Evolutionary conservation across 2,888 invertebrate genomes (phyloP), one percentile per base, ranked within the genome.

Genomic region (Ernsta delagoae): DNA sequence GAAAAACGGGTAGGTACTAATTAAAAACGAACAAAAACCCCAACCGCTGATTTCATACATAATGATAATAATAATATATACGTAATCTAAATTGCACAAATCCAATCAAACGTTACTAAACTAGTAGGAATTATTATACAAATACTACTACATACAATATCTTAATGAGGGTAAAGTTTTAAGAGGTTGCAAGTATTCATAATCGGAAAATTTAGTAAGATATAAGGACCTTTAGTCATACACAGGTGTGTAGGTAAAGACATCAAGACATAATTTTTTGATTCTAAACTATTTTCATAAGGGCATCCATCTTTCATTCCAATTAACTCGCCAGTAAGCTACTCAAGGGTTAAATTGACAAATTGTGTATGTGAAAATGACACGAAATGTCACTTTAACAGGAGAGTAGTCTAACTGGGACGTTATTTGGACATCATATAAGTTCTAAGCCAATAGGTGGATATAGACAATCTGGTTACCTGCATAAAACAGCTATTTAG

Each of bases 1-100:
- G 24, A 24, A 24, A 24, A 24, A 24, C 24, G 24, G 24, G 1
- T 24, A 24, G 24, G 1, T 1, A 24, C 3, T 24, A 36, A 5
- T 36, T 36, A 36, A 6, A 53, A n/a, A 57, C 11, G 36, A 31
- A 66, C 70, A 59, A 53, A 69, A 34, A 59, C 48, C 60, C 59
- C 62, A 64, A 69, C 57, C 68, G 69, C 72, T n/a, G 31, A 53
- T 41, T 45, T 53, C 65, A 41, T 41, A 41, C 8, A 24, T 24
- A 24, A 24, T 24, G 24, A 24, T 24, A 24, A 1, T 24, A 24
- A 36, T 36, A 36, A 59, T 65, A 66, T 43, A 71, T 70, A 75
- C 70, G 74, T 72, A 74, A 75, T 79, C 87, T 88, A 89, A 80
- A 90, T 90, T 89, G 89, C 90, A 90, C 89, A 86, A 83, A 81